Evolutionary conservation across 64 coral and sea anemone species (phyloP).

Genomic region (Stichodactyla mertensii): DNA sequence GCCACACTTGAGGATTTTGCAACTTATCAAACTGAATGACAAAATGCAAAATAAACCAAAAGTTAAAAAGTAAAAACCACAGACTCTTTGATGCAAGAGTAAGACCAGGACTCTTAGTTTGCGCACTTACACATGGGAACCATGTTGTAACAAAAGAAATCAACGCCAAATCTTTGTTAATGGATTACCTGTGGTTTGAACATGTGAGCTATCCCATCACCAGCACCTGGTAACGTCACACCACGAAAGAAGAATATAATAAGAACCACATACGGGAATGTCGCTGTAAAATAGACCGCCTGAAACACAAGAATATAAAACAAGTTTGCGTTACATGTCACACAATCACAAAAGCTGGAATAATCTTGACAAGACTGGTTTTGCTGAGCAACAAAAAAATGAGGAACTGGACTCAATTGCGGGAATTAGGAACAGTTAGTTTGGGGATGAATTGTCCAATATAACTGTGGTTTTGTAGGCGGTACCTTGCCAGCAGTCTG

Average conservation of each 20-base stretch:
- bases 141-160: no score
- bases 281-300: conserved; percentile 56
- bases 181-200: conserved; percentile 57
- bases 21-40: conserved; percentile 79
- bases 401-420: no score
- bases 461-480: not conserved
- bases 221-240: conserved; percentile 37
- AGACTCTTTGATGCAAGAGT: no score
- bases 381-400: no score
- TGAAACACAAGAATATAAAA: not conserved
- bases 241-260: conserved; percentile 57
- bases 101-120: no score
- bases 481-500: conserved; percentile 74
- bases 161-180: no score
- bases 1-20: conserved; percentile 80
- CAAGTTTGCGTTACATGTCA: not conserved
- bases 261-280: conserved; percentile 49
- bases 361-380: no score
- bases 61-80: not conserved
- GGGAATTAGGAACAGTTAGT: no score
- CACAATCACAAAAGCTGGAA: not conserved
- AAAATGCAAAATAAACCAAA: not conserved
- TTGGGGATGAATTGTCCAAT: no score
- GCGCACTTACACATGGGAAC: no score
- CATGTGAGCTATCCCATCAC: conserved; percentile 41